Evolutionary conservation across 2,113 vertebrate genomes (phyloP).

Genomic region (Myotis yumanensis): DNA sequence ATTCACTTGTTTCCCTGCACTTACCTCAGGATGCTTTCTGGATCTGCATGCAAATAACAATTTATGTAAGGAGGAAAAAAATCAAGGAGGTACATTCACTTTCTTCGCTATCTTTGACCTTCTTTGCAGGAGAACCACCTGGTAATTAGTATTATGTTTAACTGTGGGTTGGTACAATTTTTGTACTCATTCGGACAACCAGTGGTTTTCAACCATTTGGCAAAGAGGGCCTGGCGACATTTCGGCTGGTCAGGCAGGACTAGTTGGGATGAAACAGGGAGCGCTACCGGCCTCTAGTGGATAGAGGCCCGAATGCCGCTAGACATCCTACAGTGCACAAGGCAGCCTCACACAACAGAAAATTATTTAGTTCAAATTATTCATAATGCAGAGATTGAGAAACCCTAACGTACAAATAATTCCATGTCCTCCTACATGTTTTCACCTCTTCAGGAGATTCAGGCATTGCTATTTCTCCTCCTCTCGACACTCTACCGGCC

Average conservation of each 20-base stretch:
- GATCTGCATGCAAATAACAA: background rate
- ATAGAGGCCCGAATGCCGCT: background rate
- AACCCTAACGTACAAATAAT: background rate
- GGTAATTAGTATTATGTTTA: slow-evolving; percentile 20
- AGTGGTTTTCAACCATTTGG: background rate
- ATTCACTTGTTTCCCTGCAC: background rate
- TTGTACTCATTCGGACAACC: background rate
- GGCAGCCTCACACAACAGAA: background rate
- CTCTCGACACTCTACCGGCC: background rate
- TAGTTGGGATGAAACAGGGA: background rate
- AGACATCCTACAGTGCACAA: background rate
- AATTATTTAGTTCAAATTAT: background rate
- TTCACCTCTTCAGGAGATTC: background rate
- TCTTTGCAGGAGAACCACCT: background rate
- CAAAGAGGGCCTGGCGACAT: background rate
- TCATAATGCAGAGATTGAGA: background rate
- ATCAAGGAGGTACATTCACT: background rate
- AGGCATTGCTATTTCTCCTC: background rate
- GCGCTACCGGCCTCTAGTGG: background rate
- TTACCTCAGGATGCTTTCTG: slow-evolving; percentile 15
- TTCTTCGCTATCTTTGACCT: slow-evolving; percentile 25
- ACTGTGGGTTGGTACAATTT: background rate
- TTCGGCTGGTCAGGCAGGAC: background rate
- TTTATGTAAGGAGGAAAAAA: background rate
- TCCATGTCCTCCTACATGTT: background rate